These are phyloP conservation scores for Chitala chitala DNA, from an alignment of 2,113 vertebrate species.

Conservation along the genomic window DNA sequence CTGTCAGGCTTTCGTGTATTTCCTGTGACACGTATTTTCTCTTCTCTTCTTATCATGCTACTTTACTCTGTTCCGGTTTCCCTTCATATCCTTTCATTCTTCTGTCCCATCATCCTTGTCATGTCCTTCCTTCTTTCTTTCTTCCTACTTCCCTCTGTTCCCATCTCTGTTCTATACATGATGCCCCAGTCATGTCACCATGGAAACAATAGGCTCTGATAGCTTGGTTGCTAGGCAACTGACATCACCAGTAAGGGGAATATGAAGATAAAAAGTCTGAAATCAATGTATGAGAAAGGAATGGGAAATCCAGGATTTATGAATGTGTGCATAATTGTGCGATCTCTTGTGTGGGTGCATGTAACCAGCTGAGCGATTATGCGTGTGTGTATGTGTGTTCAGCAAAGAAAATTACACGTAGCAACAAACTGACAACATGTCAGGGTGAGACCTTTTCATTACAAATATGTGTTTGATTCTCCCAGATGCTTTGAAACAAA, in stretches of 20 bases:
- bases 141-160: conserved; percentile 7
- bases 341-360: not conserved
- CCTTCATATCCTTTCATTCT: not conserved
- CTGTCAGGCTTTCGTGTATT: not conserved
- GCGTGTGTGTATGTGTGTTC: not conserved
- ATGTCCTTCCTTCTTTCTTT: conserved; percentile 17
- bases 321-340: not conserved
- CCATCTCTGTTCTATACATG: conserved; percentile 24
- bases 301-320: conserved; percentile 20
- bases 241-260: conserved; percentile 70
- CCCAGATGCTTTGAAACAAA: not conserved
- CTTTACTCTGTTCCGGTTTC: not conserved
- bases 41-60: not conserved
- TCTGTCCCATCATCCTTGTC: conserved; percentile 10
- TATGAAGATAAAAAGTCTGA: conserved; percentile 67
- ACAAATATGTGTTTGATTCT: not conserved
- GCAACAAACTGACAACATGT: not conserved
- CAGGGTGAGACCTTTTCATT: not conserved
- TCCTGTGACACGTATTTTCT: no score
- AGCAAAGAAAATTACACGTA: not conserved
- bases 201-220: conserved; percentile 67
- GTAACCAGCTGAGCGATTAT: no score
- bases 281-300: conserved; percentile 49
- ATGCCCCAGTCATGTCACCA: conserved; percentile 24
- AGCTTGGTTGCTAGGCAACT: conserved; percentile 72